A percentile compares a stretch with the other conserved stretches of the same genome.
Evolutionary conservation across 2,888 invertebrate genomes (phyloP).

Genomic region (Tanytarsus gracilentus): DNA sequence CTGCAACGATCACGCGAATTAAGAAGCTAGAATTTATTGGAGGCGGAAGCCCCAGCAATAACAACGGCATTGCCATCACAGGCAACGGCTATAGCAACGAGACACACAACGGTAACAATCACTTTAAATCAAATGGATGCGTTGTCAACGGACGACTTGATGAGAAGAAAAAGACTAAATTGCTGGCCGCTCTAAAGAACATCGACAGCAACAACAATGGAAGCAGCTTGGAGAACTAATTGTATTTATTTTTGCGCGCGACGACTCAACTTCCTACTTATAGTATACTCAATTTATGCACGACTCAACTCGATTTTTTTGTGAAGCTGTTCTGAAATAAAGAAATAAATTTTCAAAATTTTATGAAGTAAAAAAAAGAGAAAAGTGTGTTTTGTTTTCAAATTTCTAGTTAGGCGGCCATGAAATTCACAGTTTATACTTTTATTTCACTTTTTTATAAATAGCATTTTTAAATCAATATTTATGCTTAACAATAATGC

Average conservation of each 20-base stretch:
- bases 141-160: slow-evolving; percentile 30
- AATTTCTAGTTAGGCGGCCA: slow-evolving; percentile 5
- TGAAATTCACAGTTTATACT: slow-evolving; percentile 15
- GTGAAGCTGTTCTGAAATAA: too few species aligned
- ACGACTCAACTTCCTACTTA: too few species aligned
- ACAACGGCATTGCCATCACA: slow-evolving; percentile 33
- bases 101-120: slow-evolving; percentile 27
- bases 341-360: too few species aligned
- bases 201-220: slow-evolving; percentile 46
- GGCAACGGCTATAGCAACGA: slow-evolving; percentile 26
- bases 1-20: neutral
- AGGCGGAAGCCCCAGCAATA: neutral
- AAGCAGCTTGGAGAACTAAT: neutral
- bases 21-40: slow-evolving; percentile 2
- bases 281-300: too few species aligned
- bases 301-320: too few species aligned
- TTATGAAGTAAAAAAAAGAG: neutral
- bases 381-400: too few species aligned
- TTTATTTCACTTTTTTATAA: slow-evolving; percentile 13
- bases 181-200: slow-evolving; percentile 54
- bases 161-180: slow-evolving; percentile 47
- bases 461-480: slow-evolving; percentile 21
- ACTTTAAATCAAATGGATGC: slow-evolving; percentile 6
- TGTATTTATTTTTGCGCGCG: neutral
- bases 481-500: slow-evolving; percentile 27